Base-by-base conservation (phyloP, 2,888 invertebrate genomes). In the Itoplectis maculator region DNA sequence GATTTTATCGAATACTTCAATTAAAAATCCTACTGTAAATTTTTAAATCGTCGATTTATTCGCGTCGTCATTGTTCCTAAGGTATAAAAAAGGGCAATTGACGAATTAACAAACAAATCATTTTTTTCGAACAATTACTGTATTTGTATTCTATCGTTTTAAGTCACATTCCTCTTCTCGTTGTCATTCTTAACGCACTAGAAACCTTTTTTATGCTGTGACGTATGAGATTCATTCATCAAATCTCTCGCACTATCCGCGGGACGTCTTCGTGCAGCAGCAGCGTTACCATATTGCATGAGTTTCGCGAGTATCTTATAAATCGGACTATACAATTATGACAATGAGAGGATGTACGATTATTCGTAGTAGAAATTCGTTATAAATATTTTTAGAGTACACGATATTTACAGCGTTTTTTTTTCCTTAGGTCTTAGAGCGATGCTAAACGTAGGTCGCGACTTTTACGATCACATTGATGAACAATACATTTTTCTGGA, bases 301-400 rank as follows among this genome's bases (percentile, higher is more conserved):
- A 13, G 5, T 40, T 13, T 37, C 18, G 29, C 45, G n/a, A 29
- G 15, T 45, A 49, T 49, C 13, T 35, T 54, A 63, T 11, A 63
- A 51, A 51, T 40, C 18, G 54, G 15, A 65, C 65, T 66, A 15
- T 65, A 65, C 74, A 75, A 75, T 65, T 23, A 18, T 40, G 49
- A 40, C 23, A 4, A 63, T 23, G 20, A 51, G 35, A 47, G n/a
- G 13, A 7, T 37, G 47, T 18, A 73, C 47, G 49, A 61, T 49
- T 8, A 5, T 49, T 20, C 4, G 37, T 49, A 29, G 49, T 37
- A 49, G 35, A 45, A 49, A 37, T 35, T 23, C 4, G 20, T 6
- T 59, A 59, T 29, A n/a, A 69, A 15, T 51, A 20, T 51, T 20
- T 35, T 51, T 5, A 40, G n/a, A 54, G 51, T 69, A 54, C 66